phyloP scores from a whole-genome alignment of 2,888 invertebrate genomes.

The Vesta saturnalis region DNA sequence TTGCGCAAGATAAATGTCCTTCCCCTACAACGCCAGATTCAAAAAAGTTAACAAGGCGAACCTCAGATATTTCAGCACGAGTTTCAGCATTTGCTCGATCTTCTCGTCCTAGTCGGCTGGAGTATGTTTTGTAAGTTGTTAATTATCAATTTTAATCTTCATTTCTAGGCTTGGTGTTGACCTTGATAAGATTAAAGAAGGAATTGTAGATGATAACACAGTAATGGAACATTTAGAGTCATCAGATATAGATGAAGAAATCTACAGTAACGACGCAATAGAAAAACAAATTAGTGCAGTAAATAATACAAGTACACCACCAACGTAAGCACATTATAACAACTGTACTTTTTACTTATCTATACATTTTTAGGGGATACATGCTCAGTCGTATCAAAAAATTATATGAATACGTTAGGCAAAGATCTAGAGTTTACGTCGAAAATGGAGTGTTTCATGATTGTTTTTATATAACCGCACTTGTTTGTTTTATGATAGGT shows the following conservation, averaged over 20 bases:
- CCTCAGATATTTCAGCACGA: conserved; percentile 55
- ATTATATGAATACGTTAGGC: background rate
- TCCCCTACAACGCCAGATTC: conserved; percentile 24
- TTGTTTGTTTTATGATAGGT: conserved; percentile 3
- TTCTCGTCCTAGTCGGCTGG: conserved; percentile 61
- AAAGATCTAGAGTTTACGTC: background rate
- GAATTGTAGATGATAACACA: conserved; percentile 39
- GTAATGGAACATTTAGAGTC: background rate
- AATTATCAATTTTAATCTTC: background rate
- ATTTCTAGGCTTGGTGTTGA: conserved; percentile 55
- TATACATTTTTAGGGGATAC: background rate
- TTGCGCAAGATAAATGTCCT: conserved; percentile 57
- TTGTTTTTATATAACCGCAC: background rate
- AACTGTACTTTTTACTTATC: background rate
- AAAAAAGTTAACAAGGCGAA: conserved; percentile 54
- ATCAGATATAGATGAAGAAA: conserved; percentile 32
- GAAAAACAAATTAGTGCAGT: conserved; percentile 3
- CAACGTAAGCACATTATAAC: background rate
- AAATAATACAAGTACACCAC: background rate
- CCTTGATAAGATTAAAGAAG: conserved; percentile 59
- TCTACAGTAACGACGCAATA: conserved; percentile 26
- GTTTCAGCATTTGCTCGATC: conserved; percentile 51
- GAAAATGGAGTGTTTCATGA: background rate
- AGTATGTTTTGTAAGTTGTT: conserved; percentile 51
- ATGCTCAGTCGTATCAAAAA: background rate